phyloP scores from a whole-genome alignment of 2,888 invertebrate genomes.

The Pyrrhia umbra region DNA sequence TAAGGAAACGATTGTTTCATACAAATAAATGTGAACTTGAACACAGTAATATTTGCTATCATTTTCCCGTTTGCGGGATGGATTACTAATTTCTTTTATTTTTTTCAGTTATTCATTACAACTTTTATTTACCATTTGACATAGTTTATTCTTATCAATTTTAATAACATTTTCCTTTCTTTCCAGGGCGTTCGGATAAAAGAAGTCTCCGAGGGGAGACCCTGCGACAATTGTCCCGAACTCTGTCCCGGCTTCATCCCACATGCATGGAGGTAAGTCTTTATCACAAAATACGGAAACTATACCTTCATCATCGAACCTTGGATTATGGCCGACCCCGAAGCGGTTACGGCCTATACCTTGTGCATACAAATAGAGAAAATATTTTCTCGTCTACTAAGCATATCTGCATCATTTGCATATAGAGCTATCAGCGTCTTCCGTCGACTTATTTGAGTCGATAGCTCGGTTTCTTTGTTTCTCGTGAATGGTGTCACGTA shows the following conservation, averaged over 20 bases:
- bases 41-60: conserved; percentile 10
- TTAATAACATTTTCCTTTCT: conserved; percentile 30
- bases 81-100: conserved; percentile 14
- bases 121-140: not conserved
- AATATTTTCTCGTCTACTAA: conserved; percentile 43
- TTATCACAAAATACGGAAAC: conserved; percentile 49
- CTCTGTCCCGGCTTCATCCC: conserved; percentile 95
- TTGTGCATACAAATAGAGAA: conserved; percentile 59
- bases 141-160: not conserved
- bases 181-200: conserved; percentile 96
- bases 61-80: conserved; percentile 14
- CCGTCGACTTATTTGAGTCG: conserved; percentile 3
- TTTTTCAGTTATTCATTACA: not conserved
- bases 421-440: conserved; percentile 37
- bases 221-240: conserved; percentile 95
- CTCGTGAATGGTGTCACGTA: conserved; percentile 20
- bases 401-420: conserved; percentile 44
- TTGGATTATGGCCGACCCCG: conserved; percentile 37
- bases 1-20: conserved; percentile 19
- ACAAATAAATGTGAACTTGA: conserved; percentile 24
- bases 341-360: conserved; percentile 28
- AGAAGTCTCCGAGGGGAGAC: conserved; percentile 96
- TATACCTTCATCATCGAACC: conserved; percentile 39
- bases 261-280: conserved; percentile 96
- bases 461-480: conserved; percentile 33